Conservation (phyloP, 2,797 vertebrate species). For the Cuniculus paca region DNA sequence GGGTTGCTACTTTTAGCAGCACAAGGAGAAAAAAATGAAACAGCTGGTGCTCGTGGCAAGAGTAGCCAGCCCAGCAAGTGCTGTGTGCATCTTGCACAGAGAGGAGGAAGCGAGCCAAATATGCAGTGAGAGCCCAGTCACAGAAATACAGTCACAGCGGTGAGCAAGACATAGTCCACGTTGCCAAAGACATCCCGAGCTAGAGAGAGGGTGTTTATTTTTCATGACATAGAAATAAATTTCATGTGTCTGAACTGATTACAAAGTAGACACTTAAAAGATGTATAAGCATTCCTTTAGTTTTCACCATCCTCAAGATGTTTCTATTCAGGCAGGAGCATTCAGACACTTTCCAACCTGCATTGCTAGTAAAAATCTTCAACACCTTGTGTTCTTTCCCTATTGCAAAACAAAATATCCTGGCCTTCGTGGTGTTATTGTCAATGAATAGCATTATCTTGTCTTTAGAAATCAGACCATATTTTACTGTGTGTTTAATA, state of each 20-base stretch:
- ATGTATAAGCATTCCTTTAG: neutral
- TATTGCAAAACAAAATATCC: neutral
- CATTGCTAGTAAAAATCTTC: conserved; percentile 32
- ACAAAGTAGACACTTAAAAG: conserved; percentile 29
- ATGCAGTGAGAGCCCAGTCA: neutral
- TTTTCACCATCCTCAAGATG: neutral
- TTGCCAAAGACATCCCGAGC: neutral
- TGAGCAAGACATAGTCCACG: neutral
- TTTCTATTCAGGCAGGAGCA: conserved; percentile 16
- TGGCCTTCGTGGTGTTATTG: neutral
- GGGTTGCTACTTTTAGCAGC: conserved; percentile 50
- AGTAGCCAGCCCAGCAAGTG: conserved; percentile 28
- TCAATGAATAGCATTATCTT: neutral
- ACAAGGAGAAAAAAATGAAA: conserved; percentile 27
- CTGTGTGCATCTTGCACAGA: neutral
- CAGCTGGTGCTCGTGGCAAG: conserved; percentile 50
- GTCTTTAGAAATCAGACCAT: conserved; percentile 35
- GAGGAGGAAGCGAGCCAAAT: neutral
- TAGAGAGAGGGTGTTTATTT: neutral
- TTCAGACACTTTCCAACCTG: neutral
- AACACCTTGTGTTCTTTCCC: conserved; percentile 19
- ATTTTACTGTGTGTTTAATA: conserved; percentile 33
- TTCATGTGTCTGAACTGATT: neutral
- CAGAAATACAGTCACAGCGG: neutral
- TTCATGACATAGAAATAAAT: neutral